Evolutionary conservation across 2,888 invertebrate species (phyloP).

Genomic region (Drosophila testacea): DNA sequence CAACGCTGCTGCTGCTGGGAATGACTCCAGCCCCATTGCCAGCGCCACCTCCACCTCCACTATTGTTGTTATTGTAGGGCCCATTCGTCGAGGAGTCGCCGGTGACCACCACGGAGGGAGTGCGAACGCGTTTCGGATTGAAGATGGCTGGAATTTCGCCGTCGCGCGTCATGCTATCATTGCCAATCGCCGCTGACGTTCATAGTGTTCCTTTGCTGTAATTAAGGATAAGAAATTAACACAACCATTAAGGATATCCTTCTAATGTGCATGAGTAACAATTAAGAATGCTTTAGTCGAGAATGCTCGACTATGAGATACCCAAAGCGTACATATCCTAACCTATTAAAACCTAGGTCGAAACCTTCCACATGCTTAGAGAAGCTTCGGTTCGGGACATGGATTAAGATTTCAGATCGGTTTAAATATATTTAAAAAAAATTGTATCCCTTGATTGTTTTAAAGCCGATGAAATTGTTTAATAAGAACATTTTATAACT

Average conservation of each 20-base stretch:
- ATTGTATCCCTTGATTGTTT: too few relatives aligned
- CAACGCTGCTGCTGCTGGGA: slow-evolving; percentile 37
- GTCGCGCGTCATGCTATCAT: slow-evolving; percentile 88
- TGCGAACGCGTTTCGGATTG: slow-evolving; percentile 90
- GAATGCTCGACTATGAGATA: background rate
- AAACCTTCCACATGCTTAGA: background rate
- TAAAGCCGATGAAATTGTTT: too few relatives aligned
- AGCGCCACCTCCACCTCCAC: slow-evolving; percentile 8
- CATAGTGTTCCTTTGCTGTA: slow-evolving; percentile 42
- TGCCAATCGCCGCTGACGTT: slow-evolving; percentile 34
- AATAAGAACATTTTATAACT: too few relatives aligned
- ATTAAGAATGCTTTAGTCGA: background rate
- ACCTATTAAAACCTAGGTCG: background rate
- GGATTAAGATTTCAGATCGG: too few relatives aligned
- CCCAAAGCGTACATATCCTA: background rate
- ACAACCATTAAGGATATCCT: slow-evolving; percentile 9
- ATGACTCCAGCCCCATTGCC: slow-evolving; percentile 38
- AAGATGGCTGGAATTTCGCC: slow-evolving; percentile 93
- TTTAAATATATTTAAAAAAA: too few relatives aligned
- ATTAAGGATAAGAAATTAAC: slow-evolving; percentile 4
- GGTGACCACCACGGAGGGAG: slow-evolving; percentile 90
- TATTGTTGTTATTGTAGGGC: slow-evolving; percentile 68
- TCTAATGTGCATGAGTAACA: background rate
- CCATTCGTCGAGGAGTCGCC: slow-evolving; percentile 87
- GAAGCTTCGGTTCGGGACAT: background rate